These are phyloP conservation scores for Nycticebus coucang DNA, from an alignment of 2,113 vertebrate genomes.

Conservation along the genomic window DNA sequence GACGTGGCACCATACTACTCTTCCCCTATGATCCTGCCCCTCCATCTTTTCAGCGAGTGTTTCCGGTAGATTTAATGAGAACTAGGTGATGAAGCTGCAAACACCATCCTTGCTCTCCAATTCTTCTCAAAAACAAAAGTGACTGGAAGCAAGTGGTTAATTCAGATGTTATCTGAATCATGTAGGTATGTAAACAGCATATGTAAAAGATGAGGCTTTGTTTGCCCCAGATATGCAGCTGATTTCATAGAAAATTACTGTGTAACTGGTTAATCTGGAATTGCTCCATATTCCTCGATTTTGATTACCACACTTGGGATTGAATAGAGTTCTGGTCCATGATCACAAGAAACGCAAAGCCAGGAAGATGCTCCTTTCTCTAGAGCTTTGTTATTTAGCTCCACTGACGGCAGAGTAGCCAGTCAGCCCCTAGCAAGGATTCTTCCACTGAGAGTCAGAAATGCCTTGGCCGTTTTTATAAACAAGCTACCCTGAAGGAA, in stretches of 20 bases:
- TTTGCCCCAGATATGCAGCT: background rate
- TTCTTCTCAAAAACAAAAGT: background rate
- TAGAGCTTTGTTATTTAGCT: slow-evolving; percentile 25
- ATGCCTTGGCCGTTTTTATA: slow-evolving; percentile 36
- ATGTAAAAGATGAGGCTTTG: background rate
- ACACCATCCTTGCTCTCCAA: background rate
- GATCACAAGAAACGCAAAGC: slow-evolving; percentile 39
- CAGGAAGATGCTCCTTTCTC: slow-evolving; percentile 30
- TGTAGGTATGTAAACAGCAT: background rate
- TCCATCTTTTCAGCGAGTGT: background rate
- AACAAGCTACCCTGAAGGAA: background rate
- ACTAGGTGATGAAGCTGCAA: background rate
- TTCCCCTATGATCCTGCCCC: background rate
- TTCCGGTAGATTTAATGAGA: slow-evolving; percentile 7
- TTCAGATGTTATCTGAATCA: background rate
- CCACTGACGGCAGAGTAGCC: slow-evolving; percentile 8
- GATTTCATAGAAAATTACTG: background rate
- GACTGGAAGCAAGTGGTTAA: slow-evolving; percentile 21
- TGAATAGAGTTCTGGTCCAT: background rate
- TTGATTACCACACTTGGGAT: slow-evolving; percentile 57
- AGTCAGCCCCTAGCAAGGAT: background rate
- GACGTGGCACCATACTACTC: background rate
- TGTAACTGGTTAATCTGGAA: background rate
- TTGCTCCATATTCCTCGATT: background rate
- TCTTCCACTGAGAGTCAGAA: background rate